Evolutionary conservation across 2,113 vertebrate genomes (phyloP).

Genomic region (Tragelaphus buxtoni): DNA sequence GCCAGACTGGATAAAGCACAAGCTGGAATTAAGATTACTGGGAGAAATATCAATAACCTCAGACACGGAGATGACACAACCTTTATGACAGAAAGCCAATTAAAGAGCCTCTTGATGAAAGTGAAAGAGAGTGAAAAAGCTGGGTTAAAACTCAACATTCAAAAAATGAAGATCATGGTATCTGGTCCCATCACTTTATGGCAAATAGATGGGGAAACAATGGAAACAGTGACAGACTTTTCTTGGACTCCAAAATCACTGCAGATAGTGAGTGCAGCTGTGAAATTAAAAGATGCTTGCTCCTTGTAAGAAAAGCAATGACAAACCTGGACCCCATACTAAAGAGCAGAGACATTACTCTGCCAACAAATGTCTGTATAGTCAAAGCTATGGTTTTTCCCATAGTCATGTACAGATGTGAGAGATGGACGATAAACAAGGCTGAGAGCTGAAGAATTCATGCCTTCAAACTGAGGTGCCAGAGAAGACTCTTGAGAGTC

Average conservation of each 20-base stretch:
- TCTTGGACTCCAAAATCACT: not conserved
- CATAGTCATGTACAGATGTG: not conserved
- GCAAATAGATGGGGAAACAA: not conserved
- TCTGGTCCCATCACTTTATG: not conserved
- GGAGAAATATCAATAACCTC: not conserved
- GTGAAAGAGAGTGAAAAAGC: not conserved
- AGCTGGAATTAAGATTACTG: not conserved
- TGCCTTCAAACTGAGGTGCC: not conserved
- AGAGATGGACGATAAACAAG: not conserved
- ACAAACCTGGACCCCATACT: not conserved
- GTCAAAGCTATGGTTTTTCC: not conserved
- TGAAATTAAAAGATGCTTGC: not conserved
- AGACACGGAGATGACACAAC: not conserved
- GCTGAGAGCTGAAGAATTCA: not conserved
- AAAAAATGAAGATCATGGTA: not conserved
- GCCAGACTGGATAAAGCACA: fast-evolving
- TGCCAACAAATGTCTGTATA: not conserved
- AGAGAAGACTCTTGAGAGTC: not conserved
- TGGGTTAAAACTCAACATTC: not conserved
- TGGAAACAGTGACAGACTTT: not conserved
- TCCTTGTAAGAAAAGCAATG: not conserved
- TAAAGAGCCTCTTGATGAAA: not conserved
- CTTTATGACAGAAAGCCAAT: not conserved
- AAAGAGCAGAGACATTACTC: not conserved
- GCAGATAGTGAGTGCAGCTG: not conserved